Conservation (phyloP, 2,113 vertebrate genomes). For the Toxotes chatareus region DNA sequence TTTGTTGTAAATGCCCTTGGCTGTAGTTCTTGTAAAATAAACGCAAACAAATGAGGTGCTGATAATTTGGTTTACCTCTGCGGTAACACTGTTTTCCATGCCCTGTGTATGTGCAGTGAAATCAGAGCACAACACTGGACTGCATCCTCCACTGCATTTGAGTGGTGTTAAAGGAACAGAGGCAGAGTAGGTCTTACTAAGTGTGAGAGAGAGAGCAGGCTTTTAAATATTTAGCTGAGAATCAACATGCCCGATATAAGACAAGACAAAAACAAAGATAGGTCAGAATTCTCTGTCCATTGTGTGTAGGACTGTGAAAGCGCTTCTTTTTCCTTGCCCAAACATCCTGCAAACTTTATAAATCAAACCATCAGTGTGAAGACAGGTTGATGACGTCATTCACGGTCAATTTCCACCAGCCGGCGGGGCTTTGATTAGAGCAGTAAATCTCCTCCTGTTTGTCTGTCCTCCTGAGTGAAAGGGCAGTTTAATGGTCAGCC, state of each 20-base stretch:
- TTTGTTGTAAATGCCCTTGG: slow-evolving; percentile 27
- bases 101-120: background rate
- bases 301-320: slow-evolving; percentile 25
- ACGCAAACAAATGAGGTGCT: slow-evolving; percentile 15
- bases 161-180: background rate
- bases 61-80: slow-evolving; percentile 32
- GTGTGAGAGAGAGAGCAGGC: background rate
- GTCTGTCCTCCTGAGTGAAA: slow-evolving; percentile 61
- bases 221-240: slow-evolving; percentile 23
- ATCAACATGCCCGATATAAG: slow-evolving; percentile 1
- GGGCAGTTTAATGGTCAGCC: slow-evolving; percentile 53
- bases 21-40: slow-evolving; percentile 1
- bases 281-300: background rate
- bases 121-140: slow-evolving; percentile 24
- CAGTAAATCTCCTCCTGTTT: slow-evolving; percentile 77
- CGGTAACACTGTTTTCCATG: background rate
- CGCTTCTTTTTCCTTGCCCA: slow-evolving; percentile 19
- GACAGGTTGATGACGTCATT: slow-evolving; percentile 81
- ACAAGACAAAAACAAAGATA: slow-evolving; percentile 7
- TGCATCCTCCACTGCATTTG: background rate
- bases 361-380: slow-evolving; percentile 72
- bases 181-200: background rate
- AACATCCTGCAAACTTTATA: slow-evolving; percentile 57
- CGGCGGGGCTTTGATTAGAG: slow-evolving; percentile 76
- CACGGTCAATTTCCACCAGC: slow-evolving; percentile 78